phyloP scores from a whole-genome alignment of 2,113 vertebrate species.

The Melanocharis versteri region DNA sequence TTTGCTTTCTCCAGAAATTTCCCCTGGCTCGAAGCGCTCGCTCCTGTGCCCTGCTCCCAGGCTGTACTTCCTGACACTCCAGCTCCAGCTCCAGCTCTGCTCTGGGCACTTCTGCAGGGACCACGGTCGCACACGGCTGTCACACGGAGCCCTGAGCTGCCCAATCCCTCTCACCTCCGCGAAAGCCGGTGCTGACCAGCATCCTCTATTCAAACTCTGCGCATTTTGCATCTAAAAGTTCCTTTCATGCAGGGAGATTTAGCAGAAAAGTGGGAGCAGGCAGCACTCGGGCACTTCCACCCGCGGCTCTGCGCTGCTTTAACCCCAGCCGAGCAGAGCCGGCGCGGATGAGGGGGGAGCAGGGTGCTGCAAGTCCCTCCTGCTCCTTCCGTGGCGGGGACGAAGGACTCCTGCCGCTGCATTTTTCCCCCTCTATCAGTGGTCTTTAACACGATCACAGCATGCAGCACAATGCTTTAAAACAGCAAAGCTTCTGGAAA shows the following conservation, averaged over 20 bases:
- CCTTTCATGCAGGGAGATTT: not conserved
- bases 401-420: constrained; percentile 4
- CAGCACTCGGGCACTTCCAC: constrained; percentile 34
- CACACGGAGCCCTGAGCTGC: not conserved
- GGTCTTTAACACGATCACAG: constrained; percentile 57
- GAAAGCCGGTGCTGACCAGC: not conserved
- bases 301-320: constrained; percentile 43
- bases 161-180: not conserved
- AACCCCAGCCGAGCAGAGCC: constrained; percentile 50
- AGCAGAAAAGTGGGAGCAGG: constrained; percentile 27
- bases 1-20: constrained; percentile 31
- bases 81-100: not conserved
- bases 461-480: constrained; percentile 72
- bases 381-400: constrained; percentile 17
- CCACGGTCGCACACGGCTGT: not conserved
- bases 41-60: not conserved
- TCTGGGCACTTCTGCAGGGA: not conserved
- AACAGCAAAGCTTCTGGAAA: constrained; percentile 83
- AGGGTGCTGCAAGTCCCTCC: constrained; percentile 29
- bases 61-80: not conserved
- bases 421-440: not conserved
- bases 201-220: not conserved
- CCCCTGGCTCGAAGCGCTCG: not conserved
- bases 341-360: not conserved
- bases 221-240: constrained; percentile 27